These are phyloP conservation scores for Orussus abietinus DNA, from an alignment of 1,140 invertebrate species.

Conservation along the genomic window DNA sequence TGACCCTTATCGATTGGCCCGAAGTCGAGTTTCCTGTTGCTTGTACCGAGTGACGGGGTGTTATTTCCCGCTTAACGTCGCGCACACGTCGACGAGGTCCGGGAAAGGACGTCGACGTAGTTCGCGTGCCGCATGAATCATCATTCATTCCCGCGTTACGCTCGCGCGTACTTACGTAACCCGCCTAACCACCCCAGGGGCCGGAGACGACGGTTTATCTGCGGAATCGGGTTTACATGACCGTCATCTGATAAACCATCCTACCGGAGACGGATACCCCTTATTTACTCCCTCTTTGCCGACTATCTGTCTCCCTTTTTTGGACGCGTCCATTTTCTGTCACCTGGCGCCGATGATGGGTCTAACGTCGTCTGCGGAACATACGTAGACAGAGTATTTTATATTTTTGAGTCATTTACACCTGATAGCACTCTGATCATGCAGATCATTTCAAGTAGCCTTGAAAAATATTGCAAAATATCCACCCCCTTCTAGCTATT, in stretches of 20 bases:
- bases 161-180: too few species aligned
- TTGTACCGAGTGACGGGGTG: constrained; percentile 39
- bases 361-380: too few species aligned
- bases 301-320: too few species aligned
- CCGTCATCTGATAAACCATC: constrained; percentile 33
- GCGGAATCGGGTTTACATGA: constrained; percentile 38
- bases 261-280: constrained; percentile 28
- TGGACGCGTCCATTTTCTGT: too few species aligned
- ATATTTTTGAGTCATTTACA: too few species aligned
- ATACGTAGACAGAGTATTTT: too few species aligned
- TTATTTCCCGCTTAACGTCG: constrained; percentile 36
- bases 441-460: too few species aligned
- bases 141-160: constrained; percentile 45
- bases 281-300: constrained; percentile 27
- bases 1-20: constrained; percentile 34
- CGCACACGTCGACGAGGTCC: constrained; percentile 5
- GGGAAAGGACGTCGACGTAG: constrained; percentile 33
- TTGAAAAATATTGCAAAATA: too few species aligned
- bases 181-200: too few species aligned
- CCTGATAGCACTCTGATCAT: too few species aligned
- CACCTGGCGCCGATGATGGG: too few species aligned
- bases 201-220: constrained; percentile 27
- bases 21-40: constrained; percentile 33
- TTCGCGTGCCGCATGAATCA: constrained; percentile 46
- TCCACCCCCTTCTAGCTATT: too few species aligned